Conservation (phyloP, 2,113 vertebrate genomes). For the Campylomormyrus tamandua region DNA sequence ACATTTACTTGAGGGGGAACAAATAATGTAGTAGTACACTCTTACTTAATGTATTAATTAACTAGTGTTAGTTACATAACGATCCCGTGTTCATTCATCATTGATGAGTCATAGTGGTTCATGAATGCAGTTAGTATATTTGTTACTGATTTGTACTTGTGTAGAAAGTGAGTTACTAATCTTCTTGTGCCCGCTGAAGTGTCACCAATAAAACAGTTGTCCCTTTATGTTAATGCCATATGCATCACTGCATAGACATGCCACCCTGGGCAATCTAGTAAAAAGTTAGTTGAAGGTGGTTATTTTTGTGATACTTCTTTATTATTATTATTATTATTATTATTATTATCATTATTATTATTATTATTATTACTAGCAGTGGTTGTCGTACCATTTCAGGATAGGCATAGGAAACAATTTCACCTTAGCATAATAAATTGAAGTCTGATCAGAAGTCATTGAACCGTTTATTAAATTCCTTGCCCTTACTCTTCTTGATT, state of each 20-base stretch:
- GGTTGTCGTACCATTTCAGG: neutral
- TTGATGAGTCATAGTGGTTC: neutral
- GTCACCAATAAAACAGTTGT: neutral
- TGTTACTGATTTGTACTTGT: neutral
- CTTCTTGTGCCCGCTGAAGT: neutral
- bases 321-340: neutral
- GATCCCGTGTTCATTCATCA: neutral
- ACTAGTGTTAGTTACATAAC: neutral
- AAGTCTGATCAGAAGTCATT: neutral
- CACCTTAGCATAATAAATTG: neutral
- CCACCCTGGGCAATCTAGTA: neutral
- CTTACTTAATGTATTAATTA: neutral
- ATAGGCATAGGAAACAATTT: neutral
- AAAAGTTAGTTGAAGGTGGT: neutral
- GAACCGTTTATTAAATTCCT: neutral
- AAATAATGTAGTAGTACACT: neutral
- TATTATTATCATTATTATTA: neutral
- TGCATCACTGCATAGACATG: neutral
- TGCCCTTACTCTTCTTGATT: neutral
- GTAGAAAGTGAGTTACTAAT: neutral
- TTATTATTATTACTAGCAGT: neutral
- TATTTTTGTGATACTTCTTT: neutral
- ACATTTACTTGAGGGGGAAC: neutral
- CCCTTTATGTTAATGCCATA: neutral
- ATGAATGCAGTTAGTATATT: neutral